Evolutionary conservation across 2,888 invertebrate species (phyloP).

Genomic region (Lasioglossum malachurum): DNA sequence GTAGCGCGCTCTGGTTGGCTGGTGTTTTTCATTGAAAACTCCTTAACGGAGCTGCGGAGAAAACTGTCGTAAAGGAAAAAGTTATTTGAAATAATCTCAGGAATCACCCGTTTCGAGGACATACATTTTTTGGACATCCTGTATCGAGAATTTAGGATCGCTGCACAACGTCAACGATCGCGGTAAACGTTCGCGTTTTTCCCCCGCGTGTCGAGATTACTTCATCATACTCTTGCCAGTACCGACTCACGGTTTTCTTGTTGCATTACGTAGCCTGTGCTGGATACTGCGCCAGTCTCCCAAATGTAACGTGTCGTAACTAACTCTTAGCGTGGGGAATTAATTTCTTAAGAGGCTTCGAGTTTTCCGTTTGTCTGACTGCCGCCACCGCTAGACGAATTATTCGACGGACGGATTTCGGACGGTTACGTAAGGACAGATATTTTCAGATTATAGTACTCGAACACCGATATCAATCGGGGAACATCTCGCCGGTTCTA

Average conservation of each 20-base stretch:
- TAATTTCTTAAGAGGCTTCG: background rate
- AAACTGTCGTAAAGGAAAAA: no score
- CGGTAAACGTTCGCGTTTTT: background rate
- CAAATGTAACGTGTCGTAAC: constrained; percentile 3
- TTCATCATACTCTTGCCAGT: background rate
- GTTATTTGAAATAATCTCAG: no score
- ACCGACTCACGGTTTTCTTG: background rate
- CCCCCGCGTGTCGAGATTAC: background rate
- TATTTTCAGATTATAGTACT: constrained; percentile 53
- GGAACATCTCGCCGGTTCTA: constrained; percentile 41
- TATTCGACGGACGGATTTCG: constrained; percentile 13
- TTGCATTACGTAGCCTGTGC: constrained; percentile 6
- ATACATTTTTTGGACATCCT: no score
- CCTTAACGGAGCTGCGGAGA: no score
- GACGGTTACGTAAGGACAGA: constrained; percentile 46
- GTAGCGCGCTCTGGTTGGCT: no score
- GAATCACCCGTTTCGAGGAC: no score
- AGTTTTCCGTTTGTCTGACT: background rate
- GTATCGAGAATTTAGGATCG: background rate
- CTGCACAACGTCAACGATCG: background rate
- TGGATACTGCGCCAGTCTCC: background rate
- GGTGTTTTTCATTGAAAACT: no score
- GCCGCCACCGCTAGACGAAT: constrained; percentile 5
- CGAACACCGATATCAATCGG: constrained; percentile 47
- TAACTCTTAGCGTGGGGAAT: background rate